Base-by-base conservation (phyloP, 1,140 invertebrate species). In the Euschistus heros region DNA sequence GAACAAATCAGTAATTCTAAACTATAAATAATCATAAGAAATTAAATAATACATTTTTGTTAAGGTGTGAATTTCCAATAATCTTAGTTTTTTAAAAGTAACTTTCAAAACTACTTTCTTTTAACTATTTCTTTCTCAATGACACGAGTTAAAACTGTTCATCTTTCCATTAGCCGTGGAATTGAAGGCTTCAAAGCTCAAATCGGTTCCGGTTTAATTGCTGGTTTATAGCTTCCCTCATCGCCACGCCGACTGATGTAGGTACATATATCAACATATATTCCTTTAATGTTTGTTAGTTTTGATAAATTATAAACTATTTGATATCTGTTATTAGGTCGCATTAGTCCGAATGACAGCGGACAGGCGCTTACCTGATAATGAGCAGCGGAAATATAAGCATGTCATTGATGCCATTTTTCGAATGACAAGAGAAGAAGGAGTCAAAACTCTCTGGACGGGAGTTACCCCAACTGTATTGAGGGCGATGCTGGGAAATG, bases 221-320 rank as follows among this genome's bases (percentile, higher is more conserved):
- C 94, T n/a, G 95, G 95, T 6, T 85, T 22, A 77, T 86, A 50
- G 96, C 92, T 52, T 89, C 94, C 2, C 79, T 81, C 71, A 83
- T 94, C 66, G 94, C 95, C 63, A 98, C 90, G 26, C 96, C 96
- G 5, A 92, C 94, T 1, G 96, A 98, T 74, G 76, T 77, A 70
- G 64, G 65, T 44, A 65, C 37, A 46, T 20, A 18, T 52, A 20
- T 52, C n/a, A 52, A 6, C 15, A 52, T 52, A 17, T 52, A 20
- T 52, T 52, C 0, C 13, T 62, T 20, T 62, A 17, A 0, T 22
- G 18, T 7, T 37, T 62, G 13, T 62, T 46, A 7, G 4, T 15
- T 47, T 54, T 62, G 18, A 37, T 37, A 37, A 37, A 10, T 37
- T 37, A 6, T 10, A 10, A 37, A 37, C 24, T 10, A 24, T 50